Conservation (phyloP, 2,888 invertebrate species). For the Mimumesa dahlbomi region DNA sequence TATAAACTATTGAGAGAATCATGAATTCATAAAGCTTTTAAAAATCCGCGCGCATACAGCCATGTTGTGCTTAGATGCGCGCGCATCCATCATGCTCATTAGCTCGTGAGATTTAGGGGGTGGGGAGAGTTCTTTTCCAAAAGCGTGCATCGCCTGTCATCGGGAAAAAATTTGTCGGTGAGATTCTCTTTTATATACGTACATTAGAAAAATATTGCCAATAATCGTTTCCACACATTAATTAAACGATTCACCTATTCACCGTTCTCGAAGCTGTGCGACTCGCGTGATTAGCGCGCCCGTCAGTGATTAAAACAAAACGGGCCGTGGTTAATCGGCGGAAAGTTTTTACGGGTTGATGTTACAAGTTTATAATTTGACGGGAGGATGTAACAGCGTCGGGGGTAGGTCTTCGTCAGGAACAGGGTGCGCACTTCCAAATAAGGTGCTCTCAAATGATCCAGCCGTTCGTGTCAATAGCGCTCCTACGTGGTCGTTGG, state of each 20-base stretch:
- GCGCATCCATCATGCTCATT: slow-evolving; percentile 52
- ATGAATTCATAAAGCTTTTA: neutral
- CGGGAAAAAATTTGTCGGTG: slow-evolving; percentile 43
- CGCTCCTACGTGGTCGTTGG: slow-evolving; percentile 41
- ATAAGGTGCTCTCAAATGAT: slow-evolving; percentile 84
- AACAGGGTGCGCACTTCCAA: slow-evolving; percentile 84
- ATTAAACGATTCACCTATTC: neutral
- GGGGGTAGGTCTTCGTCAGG: slow-evolving; percentile 50
- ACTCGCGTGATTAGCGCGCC: slow-evolving; percentile 1
- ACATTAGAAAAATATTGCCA: slow-evolving; percentile 9
- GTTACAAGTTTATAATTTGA: slow-evolving; percentile 10
- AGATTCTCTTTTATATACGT: slow-evolving; percentile 25
- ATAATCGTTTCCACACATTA: neutral
- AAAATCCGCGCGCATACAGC: slow-evolving; percentile 30
- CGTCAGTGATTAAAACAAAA: slow-evolving; percentile 12
- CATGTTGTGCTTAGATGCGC: slow-evolving; percentile 45
- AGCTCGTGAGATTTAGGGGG: slow-evolving; percentile 55
- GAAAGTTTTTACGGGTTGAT: neutral
- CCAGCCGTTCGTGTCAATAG: slow-evolving; percentile 61
- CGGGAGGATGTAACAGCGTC: slow-evolving; percentile 10
- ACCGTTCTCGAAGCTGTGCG: slow-evolving; percentile 4
- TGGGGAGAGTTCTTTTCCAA: slow-evolving; percentile 70
- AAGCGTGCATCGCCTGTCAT: slow-evolving; percentile 71
- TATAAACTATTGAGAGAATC: too few relatives aligned
- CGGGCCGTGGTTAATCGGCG: neutral